Evolutionary conservation across 1,140 invertebrate genomes (phyloP).

Genomic region (Lethrus apterus): DNA sequence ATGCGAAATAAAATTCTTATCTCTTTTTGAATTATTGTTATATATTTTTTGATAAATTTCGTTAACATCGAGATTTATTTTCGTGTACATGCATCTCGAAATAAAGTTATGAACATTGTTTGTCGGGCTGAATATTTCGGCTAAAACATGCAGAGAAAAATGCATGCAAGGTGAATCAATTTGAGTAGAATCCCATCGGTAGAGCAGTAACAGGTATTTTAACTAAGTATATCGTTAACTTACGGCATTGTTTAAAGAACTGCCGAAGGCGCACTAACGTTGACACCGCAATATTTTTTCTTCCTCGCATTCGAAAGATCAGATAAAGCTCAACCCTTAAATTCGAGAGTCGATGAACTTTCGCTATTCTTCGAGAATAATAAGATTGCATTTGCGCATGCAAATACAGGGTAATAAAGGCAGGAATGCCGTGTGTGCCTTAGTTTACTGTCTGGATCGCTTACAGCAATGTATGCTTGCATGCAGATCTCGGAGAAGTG

Average conservation of each 20-base stretch:
- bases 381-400: constrained; percentile 26
- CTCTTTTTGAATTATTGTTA: no score
- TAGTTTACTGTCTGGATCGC: constrained; percentile 27
- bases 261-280: constrained; percentile 9
- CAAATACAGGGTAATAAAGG: constrained; percentile 23
- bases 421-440: constrained; percentile 16
- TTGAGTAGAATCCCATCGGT: no score
- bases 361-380: constrained; percentile 15
- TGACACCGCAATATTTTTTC: constrained; percentile 25
- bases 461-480: constrained; percentile 26
- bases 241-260: constrained; percentile 16
- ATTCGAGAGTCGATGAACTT: constrained; percentile 29
- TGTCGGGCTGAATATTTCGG: no score
- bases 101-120: no score
- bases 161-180: no score
- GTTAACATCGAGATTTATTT: no score
- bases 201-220: constrained; percentile 17
- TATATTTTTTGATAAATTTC: no score
- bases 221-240: constrained; percentile 21
- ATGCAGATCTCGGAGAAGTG: constrained; percentile 29
- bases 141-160: no score
- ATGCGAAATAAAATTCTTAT: no score
- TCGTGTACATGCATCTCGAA: no score
- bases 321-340: constrained; percentile 31
- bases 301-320: constrained; percentile 22